These are phyloP conservation scores for Ligdia adustata DNA, from an alignment of 2,888 invertebrate genomes.

Conservation along the genomic window DNA sequence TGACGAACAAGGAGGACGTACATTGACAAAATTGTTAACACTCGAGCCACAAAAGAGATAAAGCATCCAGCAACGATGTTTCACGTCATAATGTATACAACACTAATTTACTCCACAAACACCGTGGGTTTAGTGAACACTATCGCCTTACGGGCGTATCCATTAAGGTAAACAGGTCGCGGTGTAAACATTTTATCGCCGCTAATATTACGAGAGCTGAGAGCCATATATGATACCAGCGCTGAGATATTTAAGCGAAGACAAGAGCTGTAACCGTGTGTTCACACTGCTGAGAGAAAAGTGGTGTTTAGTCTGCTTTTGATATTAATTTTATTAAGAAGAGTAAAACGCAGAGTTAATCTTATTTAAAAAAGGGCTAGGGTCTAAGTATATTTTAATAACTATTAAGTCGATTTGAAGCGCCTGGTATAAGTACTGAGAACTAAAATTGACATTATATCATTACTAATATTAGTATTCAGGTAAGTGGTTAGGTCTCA, in stretches of 20 bases:
- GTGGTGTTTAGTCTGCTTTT: no score
- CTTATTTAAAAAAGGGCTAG: no score
- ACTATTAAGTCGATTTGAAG: no score
- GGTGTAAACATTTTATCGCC: conserved; percentile 40
- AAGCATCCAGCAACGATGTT: neutral
- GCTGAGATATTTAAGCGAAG: conserved; percentile 22
- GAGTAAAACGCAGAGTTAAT: no score
- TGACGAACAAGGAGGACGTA: no score
- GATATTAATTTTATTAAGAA: no score
- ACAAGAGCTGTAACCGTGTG: conserved; percentile 30
- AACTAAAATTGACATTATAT: no score
- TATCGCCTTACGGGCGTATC: conserved; percentile 23
- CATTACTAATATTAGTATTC: no score
- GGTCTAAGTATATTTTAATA: no score
- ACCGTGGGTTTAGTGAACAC: conserved; percentile 13
- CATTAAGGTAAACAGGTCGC: conserved; percentile 42
- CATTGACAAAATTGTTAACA: no score
- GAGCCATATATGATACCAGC: conserved; percentile 23
- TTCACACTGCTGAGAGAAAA: conserved; percentile 21
- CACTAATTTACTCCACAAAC: conserved; percentile 18
- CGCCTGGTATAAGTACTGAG: no score
- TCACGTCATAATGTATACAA: conserved; percentile 1
- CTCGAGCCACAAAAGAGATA: conserved; percentile 1
- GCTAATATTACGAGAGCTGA: conserved; percentile 40
- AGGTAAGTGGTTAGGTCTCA: no score